Evolutionary conservation across 1,140 invertebrate genomes (phyloP).

Genomic region (Drosophila pectinifera): DNA sequence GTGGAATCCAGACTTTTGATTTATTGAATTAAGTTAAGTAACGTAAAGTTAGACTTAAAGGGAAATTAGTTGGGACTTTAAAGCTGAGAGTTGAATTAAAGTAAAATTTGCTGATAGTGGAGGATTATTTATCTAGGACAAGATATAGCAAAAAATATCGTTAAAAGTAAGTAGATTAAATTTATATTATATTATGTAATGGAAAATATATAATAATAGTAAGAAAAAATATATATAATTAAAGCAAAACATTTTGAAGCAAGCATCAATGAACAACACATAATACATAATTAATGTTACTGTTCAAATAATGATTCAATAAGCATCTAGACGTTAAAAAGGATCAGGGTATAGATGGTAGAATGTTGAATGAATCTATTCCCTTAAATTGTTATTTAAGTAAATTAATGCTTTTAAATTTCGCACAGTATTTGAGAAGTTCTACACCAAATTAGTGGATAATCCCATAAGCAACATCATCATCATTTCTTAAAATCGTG

Average conservation of each 20-base stretch:
- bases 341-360: not conserved
- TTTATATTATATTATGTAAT: not conserved
- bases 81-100: not conserved
- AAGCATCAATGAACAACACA: not conserved
- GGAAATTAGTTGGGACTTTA: not conserved
- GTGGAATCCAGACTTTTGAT: constrained; percentile 8
- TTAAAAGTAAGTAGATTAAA: not conserved
- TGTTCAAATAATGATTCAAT: not conserved
- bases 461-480: too few species aligned
- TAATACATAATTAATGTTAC: not conserved
- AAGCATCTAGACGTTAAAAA: too few species aligned
- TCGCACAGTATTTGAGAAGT: too few species aligned
- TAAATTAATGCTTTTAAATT: not conserved
- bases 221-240: not conserved
- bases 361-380: too few species aligned
- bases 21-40: constrained; percentile 9
- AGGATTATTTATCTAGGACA: not conserved
- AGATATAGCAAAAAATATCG: too few species aligned
- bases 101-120: not conserved
- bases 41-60: not conserved
- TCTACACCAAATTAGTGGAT: not conserved
- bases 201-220: not conserved
- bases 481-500: not conserved
- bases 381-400: not conserved
- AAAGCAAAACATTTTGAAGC: not conserved